Conservation (phyloP, 2,113 vertebrate species). For the Ancistrus triradiatus region DNA sequence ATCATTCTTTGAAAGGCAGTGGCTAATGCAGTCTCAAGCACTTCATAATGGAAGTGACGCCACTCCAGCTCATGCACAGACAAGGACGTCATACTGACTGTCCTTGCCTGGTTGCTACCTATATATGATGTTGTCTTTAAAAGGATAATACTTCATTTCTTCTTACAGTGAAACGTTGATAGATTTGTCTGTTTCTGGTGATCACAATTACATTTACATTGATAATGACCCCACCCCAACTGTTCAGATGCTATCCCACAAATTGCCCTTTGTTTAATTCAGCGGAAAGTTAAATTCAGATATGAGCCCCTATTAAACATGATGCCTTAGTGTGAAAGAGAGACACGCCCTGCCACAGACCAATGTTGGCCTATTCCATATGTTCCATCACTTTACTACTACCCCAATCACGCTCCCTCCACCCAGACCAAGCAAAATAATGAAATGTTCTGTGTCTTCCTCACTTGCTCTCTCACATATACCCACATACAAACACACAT, state of each 20-base stretch:
- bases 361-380: background rate
- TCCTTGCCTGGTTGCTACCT: too few relatives aligned
- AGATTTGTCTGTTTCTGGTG: too few relatives aligned
- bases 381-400: constrained; percentile 1
- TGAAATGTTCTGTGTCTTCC: background rate
- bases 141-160: background rate
- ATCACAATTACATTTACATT: too few relatives aligned
- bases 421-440: constrained; percentile 8
- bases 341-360: background rate
- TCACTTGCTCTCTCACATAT: background rate
- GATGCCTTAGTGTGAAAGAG: constrained; percentile 25
- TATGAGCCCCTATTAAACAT: constrained; percentile 33
- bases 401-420: constrained; percentile 18
- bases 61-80: too few relatives aligned
- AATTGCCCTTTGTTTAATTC: constrained; percentile 35
- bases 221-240: background rate
- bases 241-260: background rate
- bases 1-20: constrained; percentile 26
- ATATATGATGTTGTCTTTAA: background rate
- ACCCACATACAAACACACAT: background rate
- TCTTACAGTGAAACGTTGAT: too few relatives aligned
- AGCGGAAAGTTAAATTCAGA: constrained; percentile 27
- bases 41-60: too few relatives aligned
- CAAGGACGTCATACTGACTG: too few relatives aligned
- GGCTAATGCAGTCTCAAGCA: constrained; percentile 39